Evolutionary conservation across 1,140 invertebrate species (phyloP).

Genomic region (Anoplolepis gracilipes): DNA sequence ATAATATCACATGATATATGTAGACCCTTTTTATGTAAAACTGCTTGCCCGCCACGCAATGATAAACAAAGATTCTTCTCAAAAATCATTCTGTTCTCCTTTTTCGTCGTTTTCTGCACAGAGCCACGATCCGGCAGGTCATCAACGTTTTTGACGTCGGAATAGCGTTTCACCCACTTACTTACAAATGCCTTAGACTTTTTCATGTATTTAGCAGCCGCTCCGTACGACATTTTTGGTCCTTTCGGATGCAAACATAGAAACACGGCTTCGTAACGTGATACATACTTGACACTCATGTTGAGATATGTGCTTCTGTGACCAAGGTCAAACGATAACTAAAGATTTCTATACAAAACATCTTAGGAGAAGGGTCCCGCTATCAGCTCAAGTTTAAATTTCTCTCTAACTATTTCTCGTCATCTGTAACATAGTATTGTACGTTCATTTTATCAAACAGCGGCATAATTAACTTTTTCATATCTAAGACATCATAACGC

Average conservation of each 20-base stretch:
- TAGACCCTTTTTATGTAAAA: constrained; percentile 57
- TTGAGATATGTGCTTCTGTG: constrained; percentile 14
- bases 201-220: constrained; percentile 61
- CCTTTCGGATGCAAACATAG: not conserved
- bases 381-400: too few species aligned
- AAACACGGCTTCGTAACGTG: constrained; percentile 43
- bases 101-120: constrained; percentile 22
- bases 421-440: too few species aligned
- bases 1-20: constrained; percentile 55
- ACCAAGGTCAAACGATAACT: constrained; percentile 15
- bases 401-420: too few species aligned
- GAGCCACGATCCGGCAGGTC: constrained; percentile 26
- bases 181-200: constrained; percentile 58
- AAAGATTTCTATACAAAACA: not conserved
- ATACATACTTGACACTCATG: constrained; percentile 62
- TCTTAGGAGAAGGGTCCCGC: constrained; percentile 1
- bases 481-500: too few species aligned
- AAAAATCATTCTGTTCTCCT: constrained; percentile 50
- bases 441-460: too few species aligned
- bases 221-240: constrained; percentile 57
- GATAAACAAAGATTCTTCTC: constrained; percentile 44
- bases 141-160: constrained; percentile 42
- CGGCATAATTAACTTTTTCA: too few species aligned
- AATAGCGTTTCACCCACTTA: constrained; percentile 62
- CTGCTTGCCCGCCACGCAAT: constrained; percentile 45